phyloP scores from a whole-genome alignment of 2,888 invertebrate species.

The Lymantria monacha region DNA sequence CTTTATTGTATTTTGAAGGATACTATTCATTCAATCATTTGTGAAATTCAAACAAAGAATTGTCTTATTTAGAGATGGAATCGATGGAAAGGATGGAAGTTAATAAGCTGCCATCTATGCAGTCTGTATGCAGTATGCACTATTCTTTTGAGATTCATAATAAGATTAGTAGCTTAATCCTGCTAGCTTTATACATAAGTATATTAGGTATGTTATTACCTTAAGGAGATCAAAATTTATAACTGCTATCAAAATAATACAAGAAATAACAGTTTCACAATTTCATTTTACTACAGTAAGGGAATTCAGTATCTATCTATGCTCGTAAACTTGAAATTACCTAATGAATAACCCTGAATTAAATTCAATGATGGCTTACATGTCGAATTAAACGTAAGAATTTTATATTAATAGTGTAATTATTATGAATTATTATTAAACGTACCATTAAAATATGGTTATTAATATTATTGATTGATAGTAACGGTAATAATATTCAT shows the following conservation, averaged over 20 bases:
- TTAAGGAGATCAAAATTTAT: conserved; percentile 46
- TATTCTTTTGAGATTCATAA: background rate
- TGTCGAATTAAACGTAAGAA: conserved; percentile 42
- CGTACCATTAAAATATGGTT: no score
- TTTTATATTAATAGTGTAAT: conserved; percentile 33
- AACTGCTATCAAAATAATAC: conserved; percentile 49
- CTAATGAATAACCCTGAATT: conserved; percentile 60
- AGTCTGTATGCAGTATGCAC: background rate
- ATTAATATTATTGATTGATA: no score
- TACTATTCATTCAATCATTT: no score
- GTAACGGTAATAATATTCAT: no score
- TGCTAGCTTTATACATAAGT: background rate
- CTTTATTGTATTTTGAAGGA: background rate
- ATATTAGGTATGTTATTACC: conserved; percentile 17
- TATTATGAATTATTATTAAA: no score
- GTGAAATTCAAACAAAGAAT: no score
- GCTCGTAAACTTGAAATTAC: conserved; percentile 54
- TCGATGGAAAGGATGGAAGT: no score
- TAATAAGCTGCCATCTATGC: no score
- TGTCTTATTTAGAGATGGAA: no score
- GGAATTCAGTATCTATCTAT: conserved; percentile 37
- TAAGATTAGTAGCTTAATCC: background rate
- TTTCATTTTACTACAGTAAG: conserved; percentile 41
- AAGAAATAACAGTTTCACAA: conserved; percentile 48
- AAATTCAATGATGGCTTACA: conserved; percentile 47